A percentile compares a stretch with the other conserved stretches of the same genome.
These are phyloP conservation scores for Holotrichia oblita DNA, from an alignment of 1,140 invertebrate species.

Conservation along the genomic window DNA sequence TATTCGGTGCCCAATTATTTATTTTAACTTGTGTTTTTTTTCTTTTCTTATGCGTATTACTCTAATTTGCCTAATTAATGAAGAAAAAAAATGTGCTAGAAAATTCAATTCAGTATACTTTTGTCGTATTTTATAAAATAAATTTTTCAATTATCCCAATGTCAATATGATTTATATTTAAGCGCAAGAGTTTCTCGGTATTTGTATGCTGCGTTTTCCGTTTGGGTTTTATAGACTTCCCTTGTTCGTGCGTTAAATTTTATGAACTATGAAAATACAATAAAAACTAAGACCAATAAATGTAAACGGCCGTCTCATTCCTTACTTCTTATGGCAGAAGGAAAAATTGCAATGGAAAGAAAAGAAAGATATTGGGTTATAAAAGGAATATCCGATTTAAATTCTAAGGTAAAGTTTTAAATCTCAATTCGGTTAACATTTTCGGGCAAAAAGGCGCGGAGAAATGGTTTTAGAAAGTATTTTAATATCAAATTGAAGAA, in stretches of 20 bases:
- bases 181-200: background rate
- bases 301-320: background rate
- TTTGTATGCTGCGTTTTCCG: background rate
- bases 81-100: background rate
- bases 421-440: slow-evolving; percentile 1
- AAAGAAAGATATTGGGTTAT: slow-evolving; percentile 12
- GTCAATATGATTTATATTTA: slow-evolving; percentile 19
- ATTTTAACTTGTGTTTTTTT: no score
- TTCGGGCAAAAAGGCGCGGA: background rate
- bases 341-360: background rate
- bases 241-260: slow-evolving; percentile 20
- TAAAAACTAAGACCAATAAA: slow-evolving; percentile 30
- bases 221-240: slow-evolving; percentile 17
- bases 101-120: no score
- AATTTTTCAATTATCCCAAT: slow-evolving; percentile 17
- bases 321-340: slow-evolving; percentile 7
- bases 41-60: no score
- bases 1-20: no score
- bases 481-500: no score
- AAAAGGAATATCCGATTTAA: slow-evolving; percentile 32
- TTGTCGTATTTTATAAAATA: slow-evolving; percentile 1
- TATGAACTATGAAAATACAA: slow-evolving; percentile 32
- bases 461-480: background rate
- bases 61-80: background rate
- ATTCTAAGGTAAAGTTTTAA: slow-evolving; percentile 12